Conservation (phyloP, 2,888 invertebrate species). For the Andrena bucephala region DNA sequence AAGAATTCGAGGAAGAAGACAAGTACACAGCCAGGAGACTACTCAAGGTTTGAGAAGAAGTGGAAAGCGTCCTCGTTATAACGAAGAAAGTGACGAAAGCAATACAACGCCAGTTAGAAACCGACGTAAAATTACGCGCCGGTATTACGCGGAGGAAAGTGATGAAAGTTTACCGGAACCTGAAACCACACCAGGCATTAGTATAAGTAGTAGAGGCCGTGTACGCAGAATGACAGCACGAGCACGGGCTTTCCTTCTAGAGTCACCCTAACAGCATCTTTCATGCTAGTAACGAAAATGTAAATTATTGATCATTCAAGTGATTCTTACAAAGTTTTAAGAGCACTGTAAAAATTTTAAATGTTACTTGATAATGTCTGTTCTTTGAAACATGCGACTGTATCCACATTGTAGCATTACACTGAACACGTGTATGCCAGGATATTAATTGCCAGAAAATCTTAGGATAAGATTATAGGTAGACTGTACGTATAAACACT, state of each 20-base stretch:
- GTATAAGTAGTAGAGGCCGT: constrained; percentile 93
- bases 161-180: constrained; percentile 80
- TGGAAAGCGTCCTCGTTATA: constrained; percentile 81
- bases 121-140: constrained; percentile 78
- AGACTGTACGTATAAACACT: constrained; percentile 58
- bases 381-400: constrained; percentile 44
- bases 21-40: constrained; percentile 65
- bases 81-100: constrained; percentile 81
- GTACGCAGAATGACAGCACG: constrained; percentile 93
- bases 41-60: constrained; percentile 69
- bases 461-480: constrained; percentile 50
- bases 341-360: constrained; percentile 47
- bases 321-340: constrained; percentile 22
- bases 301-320: constrained; percentile 46
- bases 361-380: constrained; percentile 53
- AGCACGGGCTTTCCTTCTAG: constrained; percentile 89
- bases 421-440: constrained; percentile 46
- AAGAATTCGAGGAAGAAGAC: constrained; percentile 61
- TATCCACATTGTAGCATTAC: constrained; percentile 51
- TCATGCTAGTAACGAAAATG: constrained; percentile 61
- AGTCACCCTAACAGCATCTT: constrained; percentile 82
- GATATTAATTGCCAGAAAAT: constrained; percentile 51
- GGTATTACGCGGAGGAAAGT: constrained; percentile 83
- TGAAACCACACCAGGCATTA: constrained; percentile 81
- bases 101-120: constrained; percentile 79